These are phyloP conservation scores for Podabrus alpinus DNA, from an alignment of 2,888 invertebrate species.

Conservation along the genomic window DNA sequence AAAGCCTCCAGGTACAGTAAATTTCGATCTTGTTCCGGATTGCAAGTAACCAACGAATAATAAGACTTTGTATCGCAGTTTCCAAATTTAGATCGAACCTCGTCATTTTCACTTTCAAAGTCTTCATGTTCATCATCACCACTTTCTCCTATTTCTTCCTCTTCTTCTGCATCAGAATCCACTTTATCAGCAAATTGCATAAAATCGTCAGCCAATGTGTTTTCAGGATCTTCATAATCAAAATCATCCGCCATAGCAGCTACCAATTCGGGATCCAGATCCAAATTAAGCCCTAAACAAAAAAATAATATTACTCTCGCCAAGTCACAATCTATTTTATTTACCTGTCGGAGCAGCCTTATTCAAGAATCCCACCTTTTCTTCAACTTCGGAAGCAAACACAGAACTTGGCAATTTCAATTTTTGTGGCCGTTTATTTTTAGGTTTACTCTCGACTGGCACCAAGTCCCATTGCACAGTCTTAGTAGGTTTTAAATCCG, in stretches of 20 bases:
- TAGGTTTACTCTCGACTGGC: slow-evolving; percentile 58
- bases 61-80: slow-evolving; percentile 47
- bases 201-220: slow-evolving; percentile 91
- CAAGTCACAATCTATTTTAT: slow-evolving; percentile 41
- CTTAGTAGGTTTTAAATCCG: slow-evolving; percentile 34
- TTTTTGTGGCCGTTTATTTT: slow-evolving; percentile 25
- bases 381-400: slow-evolving; percentile 85
- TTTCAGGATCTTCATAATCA: slow-evolving; percentile 80
- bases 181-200: slow-evolving; percentile 76
- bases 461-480: slow-evolving; percentile 48
- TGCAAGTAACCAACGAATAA: slow-evolving; percentile 55
- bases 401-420: slow-evolving; percentile 77
- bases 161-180: slow-evolving; percentile 46
- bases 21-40: slow-evolving; percentile 60
- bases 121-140: slow-evolving; percentile 36
- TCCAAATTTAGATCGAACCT: slow-evolving; percentile 40
- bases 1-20: neutral
- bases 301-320: neutral
- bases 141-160: slow-evolving; percentile 36
- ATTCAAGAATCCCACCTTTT: slow-evolving; percentile 81
- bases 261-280: slow-evolving; percentile 90
- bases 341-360: slow-evolving; percentile 67
- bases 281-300: slow-evolving; percentile 63
- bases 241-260: slow-evolving; percentile 94
- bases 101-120: slow-evolving; percentile 43